Evolutionary conservation across 2,113 vertebrate species (phyloP), one percentile per base, ranked within the genome.

Genomic region (Dryoscopus gambensis): DNA sequence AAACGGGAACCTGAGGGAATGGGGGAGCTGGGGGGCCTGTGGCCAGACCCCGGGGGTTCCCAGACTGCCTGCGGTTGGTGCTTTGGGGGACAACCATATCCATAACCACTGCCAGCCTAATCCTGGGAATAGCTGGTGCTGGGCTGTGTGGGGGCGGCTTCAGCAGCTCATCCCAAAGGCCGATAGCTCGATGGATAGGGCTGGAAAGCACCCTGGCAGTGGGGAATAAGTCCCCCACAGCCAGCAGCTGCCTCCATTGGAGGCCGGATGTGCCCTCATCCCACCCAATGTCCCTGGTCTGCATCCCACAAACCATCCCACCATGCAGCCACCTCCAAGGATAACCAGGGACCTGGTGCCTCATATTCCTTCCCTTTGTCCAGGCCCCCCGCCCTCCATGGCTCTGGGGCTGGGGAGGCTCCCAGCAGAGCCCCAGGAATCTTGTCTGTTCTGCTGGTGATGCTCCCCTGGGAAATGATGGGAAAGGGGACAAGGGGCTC

Each of bases 371-470:
- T 2, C 4, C 11, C 39, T 40, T 70, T 21, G 33, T 13, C 67
- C 3, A 10, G 33, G 3, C 4, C 15, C 42, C 28, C 10, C 9
- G 21, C 27, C 17, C 23, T 42, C 5, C 15, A 13, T 21, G 23
- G 55, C 56, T 52, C 25, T 22, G 44, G 33, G 35, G 23, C 20
- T 0, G 1, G 16, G 24, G 40, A 27, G 5, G 28, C 13, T 78
- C 24, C 73, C 3, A 5, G 50, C 22, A 69, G 59, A 55, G 30
- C 22, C 44, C 50, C 2, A 1, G 2, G n/a, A 62, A 56, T 62
- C 30, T 18, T 3, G 2, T 24, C 57, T 8, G 2, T n/a, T 27
- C 20, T 0, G 0, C 12, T 52, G 69, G 18, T 7, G 17, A 1
- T 46, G 20, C 10, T 85, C 2, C 37, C 25, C 33, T 55, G 73